A percentile compares a stretch with the other conserved stretches of the same genome.
These are phyloP conservation scores for Andrena fulva DNA, from an alignment of 2,888 invertebrate genomes.

Conservation along the genomic window DNA sequence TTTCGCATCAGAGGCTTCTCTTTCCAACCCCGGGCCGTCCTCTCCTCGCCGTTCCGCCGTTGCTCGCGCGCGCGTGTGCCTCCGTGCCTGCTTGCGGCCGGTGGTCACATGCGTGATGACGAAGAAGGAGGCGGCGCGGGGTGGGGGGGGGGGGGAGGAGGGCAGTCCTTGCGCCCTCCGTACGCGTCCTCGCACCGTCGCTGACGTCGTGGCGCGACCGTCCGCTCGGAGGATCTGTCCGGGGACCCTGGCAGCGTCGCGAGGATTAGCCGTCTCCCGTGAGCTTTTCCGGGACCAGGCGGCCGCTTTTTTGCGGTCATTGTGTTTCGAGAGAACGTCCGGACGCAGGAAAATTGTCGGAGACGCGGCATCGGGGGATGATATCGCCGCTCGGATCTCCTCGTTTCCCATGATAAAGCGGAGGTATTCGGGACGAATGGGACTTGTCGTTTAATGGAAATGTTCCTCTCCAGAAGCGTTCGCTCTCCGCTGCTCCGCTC, in stretches of 20 bases:
- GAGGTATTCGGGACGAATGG: too few relatives aligned
- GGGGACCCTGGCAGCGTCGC: conserved; percentile 19
- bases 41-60: conserved; percentile 27
- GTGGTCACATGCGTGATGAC: conserved; percentile 77
- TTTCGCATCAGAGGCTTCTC: conserved; percentile 46
- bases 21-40: conserved; percentile 33
- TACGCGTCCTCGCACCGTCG: conserved; percentile 61
- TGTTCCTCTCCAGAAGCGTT: background rate
- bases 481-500: too few relatives aligned
- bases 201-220: conserved; percentile 39
- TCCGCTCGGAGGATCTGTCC: background rate
- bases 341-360: background rate
- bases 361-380: background rate
- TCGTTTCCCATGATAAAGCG: too few relatives aligned
- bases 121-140: conserved; percentile 59
- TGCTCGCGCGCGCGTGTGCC: conserved; percentile 7
- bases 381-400: too few relatives aligned
- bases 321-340: background rate
- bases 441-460: too few relatives aligned
- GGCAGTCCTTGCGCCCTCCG: conserved; percentile 72
- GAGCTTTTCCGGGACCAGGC: conserved; percentile 4
- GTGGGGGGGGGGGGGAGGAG: background rate
- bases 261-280: conserved; percentile 39
- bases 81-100: conserved; percentile 68
- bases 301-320: background rate